These are phyloP conservation scores for Electrophaes corylata DNA, from an alignment of 2,888 invertebrate genomes.

Conservation along the genomic window DNA sequence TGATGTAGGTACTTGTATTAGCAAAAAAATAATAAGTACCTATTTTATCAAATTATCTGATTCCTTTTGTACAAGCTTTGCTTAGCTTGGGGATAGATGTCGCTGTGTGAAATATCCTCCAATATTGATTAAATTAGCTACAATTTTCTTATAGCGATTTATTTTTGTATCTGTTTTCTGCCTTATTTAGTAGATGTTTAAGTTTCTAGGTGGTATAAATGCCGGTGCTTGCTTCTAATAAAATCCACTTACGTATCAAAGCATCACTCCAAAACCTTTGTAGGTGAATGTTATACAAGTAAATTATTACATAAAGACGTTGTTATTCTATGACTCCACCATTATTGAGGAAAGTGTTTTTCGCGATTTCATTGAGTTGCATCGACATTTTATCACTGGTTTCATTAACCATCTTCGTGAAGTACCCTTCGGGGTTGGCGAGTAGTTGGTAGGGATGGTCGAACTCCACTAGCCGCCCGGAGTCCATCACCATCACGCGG, in stretches of 20 bases:
- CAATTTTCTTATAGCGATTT: no score
- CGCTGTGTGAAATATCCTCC: no score
- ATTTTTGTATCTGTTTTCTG: no score
- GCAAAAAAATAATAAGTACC: no score
- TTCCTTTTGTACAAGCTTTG: no score
- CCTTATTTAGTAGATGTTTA: no score
- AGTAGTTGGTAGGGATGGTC: conserved; percentile 88
- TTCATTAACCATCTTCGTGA: conserved; percentile 88
- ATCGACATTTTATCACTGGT: conserved; percentile 85
- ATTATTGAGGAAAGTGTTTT: conserved; percentile 69
- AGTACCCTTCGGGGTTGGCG: conserved; percentile 83
- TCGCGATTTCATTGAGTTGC: conserved; percentile 73
- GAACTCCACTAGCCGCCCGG: conserved; percentile 89
- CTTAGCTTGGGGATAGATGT: no score
- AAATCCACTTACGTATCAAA: no score
- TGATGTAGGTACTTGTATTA: no score
- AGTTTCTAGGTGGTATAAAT: not conserved
- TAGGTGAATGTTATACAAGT: not conserved
- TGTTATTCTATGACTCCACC: conserved; percentile 67
- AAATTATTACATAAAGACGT: not conserved
- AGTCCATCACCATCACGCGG: conserved; percentile 93
- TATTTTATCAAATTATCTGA: no score
- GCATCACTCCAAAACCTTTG: not conserved
- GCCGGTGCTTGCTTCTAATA: not conserved
- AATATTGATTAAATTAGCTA: no score